These are phyloP conservation scores for Mesoligia furuncula DNA, from an alignment of 2,888 invertebrate species.

Conservation along the genomic window DNA sequence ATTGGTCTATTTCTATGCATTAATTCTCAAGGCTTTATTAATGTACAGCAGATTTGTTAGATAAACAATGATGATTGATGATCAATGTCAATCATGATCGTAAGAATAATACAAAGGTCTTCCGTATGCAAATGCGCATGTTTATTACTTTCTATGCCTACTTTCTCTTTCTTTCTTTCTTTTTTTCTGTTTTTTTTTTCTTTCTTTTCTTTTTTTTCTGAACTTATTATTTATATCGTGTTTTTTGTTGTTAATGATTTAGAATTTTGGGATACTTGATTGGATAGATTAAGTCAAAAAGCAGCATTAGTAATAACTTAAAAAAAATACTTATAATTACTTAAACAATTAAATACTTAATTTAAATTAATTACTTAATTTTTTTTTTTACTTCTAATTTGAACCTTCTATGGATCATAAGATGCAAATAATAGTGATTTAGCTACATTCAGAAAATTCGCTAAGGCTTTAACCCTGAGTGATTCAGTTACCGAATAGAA, in stretches of 20 bases:
- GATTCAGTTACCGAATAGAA: neutral
- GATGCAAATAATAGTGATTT: neutral
- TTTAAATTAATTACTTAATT: too few species aligned
- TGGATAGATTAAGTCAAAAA: neutral
- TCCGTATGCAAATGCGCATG: neutral
- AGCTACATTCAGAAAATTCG: neutral
- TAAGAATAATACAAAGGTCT: conserved; percentile 9
- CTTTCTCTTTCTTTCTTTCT: too few species aligned
- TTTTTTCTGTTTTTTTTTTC: too few species aligned
- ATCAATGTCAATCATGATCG: conserved; percentile 53
- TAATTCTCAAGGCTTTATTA: conserved; percentile 57
- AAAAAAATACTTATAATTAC: too few species aligned
- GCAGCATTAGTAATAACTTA: neutral
- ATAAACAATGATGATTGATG: conserved; percentile 60
- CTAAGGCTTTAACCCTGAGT: neutral
- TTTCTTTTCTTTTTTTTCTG: too few species aligned
- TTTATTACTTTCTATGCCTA: too few species aligned
- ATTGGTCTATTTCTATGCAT: conserved; percentile 32
- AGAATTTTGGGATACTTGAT: neutral
- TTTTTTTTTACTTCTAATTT: neutral
- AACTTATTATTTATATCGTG: neutral
- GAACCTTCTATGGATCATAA: neutral
- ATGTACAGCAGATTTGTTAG: conserved; percentile 49
- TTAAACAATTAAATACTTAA: too few species aligned
- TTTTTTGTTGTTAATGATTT: neutral